Evolutionary conservation across 1,140 invertebrate genomes (phyloP), one percentile per base, ranked within the genome.

Genomic region (Luehdorfia chinensis): DNA sequence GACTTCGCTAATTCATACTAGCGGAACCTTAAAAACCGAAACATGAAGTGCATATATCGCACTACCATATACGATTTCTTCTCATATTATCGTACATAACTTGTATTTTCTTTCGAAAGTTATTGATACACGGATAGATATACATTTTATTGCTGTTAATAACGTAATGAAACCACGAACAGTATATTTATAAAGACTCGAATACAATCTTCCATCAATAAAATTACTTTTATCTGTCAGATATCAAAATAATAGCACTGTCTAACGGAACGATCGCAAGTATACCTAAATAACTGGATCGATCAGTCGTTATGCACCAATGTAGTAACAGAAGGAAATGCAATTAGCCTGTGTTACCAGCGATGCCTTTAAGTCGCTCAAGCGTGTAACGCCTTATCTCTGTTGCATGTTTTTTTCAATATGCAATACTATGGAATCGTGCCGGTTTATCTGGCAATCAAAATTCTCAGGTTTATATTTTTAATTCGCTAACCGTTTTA

Each of bases 361-460:
- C 63, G 66, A 69, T 80, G 75, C 77, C 69, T 76, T 53, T n/a
- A 53, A 74, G 47, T 79, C 75, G 71, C 69, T 81, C 74, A 73
- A 56, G 49, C 81, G 59, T 81, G 69, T 80, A 84, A 79, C 77
- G 49, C 60, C 77, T 84, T 85, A 85, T 85, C 81, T 81, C 66
- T 70, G 59, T 84, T 85, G 81, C 81, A 84, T 84, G 81, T 75
- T 84, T 85, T 43, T 85, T 84, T 85, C 74, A 75, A 81, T 85
- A 84, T 84, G 77, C 75, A 84, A 81, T 70, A 65, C 69, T 60
- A 78, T 59, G 81, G 79, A 84, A 85, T 81, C 81, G 77, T 67
- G 74, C 66, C 43, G 47, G 51, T 66, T 76, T 85, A 84, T 85
- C 79, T 75, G 57, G 34, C 70, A 71, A 84, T 85, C 79, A 59